phyloP scores from a whole-genome alignment of 2,113 vertebrate species.

The Catharus bicknelli region DNA sequence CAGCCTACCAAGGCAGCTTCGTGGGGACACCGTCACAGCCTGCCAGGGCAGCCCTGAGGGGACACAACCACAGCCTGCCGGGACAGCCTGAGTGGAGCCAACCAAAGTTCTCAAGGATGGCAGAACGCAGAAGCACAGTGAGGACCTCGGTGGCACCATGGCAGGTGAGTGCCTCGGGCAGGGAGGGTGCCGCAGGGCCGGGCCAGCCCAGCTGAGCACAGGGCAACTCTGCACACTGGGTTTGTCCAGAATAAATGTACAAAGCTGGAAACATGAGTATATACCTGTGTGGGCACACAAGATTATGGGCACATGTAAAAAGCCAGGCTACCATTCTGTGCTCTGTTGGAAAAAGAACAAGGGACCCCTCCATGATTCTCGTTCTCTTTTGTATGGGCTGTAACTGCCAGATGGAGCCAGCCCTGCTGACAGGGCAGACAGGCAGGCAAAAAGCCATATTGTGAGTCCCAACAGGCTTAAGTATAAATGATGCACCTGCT shows the following conservation, averaged over 20 bases:
- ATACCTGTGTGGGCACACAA: background rate
- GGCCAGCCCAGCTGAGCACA: background rate
- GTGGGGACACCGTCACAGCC: background rate
- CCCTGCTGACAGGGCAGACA: background rate
- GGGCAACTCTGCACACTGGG: background rate
- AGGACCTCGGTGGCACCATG: rapidly evolving
- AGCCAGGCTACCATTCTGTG: background rate
- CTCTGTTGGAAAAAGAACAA: background rate
- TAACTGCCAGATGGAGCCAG: conserved; percentile 2
- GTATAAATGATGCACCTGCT: conserved; percentile 3
- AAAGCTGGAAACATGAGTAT: background rate
- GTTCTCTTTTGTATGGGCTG: background rate
- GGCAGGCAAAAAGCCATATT: background rate
- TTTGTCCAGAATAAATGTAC: background rate
- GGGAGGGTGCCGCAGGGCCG: background rate
- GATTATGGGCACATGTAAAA: background rate
- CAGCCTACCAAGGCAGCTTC: too few species aligned
- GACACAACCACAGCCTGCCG: background rate
- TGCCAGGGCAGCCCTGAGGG: background rate
- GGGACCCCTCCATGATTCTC: background rate
- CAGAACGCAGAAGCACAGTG: background rate
- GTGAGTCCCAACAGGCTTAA: background rate
- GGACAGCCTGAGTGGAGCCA: rapidly evolving
- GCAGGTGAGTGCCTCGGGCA: rapidly evolving
- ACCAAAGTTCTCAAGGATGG: rapidly evolving